Evolutionary conservation across 2,113 vertebrate genomes (phyloP), one percentile per base, ranked within the genome.

Genomic region (Fregata magnificens): DNA sequence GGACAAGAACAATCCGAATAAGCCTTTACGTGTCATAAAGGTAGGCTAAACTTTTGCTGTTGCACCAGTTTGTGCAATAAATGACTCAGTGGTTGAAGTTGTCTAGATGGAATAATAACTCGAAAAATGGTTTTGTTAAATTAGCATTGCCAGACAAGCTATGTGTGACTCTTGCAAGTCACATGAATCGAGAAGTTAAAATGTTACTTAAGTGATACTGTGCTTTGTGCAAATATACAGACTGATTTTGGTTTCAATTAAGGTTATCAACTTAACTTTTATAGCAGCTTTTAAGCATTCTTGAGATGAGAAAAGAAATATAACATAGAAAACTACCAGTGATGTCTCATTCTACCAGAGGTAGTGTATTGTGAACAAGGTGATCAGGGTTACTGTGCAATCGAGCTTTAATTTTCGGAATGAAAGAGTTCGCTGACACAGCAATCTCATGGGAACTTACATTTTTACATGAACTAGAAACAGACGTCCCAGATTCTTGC

Each of bases 1-100:
- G 98, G 99, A 99, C 98, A 99, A 98, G 96, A 99, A 99, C 98
- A 99, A 99, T 97, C 99, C 99, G n/a, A 88, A 98, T 97, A 99
- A 99, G 9, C 99, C 99, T 50, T 97, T 99, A 53, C 99, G 99
- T 71, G 94, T 98, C 44, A 94, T 99, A 97, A 99, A 99, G 99
- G 99, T 99, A 81, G 90, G 96, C 90, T 81, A 63, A 83, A 50
- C 36, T 91, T 93, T 49, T 56, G 6, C 49, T 67, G 11, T 47
- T 40, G 10, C 36, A 29, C 31, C 21, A 15, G n/a, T 87, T 91
- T 78, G 31, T 81, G 10, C 52, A 72, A 38, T 85, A 72, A 83
- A 40, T 52, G 28, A n/a, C 38, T 78, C 10, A 0, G 19, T 83
- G 67, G 8, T 31, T 82, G 17, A 81, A 56, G 18, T 8, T 72